phyloP scores from a whole-genome alignment of 2,888 invertebrate species.

The Cyclophora albipunctata region DNA sequence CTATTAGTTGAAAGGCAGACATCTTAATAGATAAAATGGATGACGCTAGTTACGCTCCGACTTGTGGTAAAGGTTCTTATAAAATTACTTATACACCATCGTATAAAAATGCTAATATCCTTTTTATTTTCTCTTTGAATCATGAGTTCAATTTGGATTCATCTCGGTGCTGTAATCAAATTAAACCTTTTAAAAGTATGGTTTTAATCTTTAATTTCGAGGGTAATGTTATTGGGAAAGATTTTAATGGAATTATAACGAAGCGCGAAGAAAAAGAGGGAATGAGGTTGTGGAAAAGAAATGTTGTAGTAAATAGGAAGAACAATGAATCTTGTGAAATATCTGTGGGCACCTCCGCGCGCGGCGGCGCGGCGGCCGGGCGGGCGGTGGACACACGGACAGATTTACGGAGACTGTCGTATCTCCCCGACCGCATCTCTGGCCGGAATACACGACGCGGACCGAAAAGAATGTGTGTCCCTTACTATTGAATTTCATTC shows the following conservation, averaged over 20 bases:
- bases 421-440: conserved; percentile 36
- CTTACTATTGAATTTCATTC: conserved; percentile 18
- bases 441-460: conserved; percentile 25
- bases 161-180: not conserved
- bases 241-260: too few species aligned
- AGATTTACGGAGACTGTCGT: conserved; percentile 53
- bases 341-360: conserved; percentile 27
- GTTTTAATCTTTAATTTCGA: too few species aligned
- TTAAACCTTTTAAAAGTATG: too few species aligned
- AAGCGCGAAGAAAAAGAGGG: too few species aligned
- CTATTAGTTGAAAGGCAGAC: conserved; percentile 73
- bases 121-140: too few species aligned
- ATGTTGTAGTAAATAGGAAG: conserved; percentile 34
- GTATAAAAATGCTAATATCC: too few species aligned
- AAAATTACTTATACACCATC: too few species aligned
- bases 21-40: conserved; percentile 68
- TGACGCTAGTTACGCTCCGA: conserved; percentile 35
- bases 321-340: conserved; percentile 20
- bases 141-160: not conserved
- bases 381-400: conserved; percentile 24
- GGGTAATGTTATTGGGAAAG: too few species aligned
- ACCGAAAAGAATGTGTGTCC: conserved; percentile 24
- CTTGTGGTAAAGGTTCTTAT: conserved; percentile 20
- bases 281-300: conserved; percentile 24
- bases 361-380: conserved; percentile 16